Conservation (phyloP, 92 coral and sea anemone genomes). For the Bergia puertoricense region DNA sequence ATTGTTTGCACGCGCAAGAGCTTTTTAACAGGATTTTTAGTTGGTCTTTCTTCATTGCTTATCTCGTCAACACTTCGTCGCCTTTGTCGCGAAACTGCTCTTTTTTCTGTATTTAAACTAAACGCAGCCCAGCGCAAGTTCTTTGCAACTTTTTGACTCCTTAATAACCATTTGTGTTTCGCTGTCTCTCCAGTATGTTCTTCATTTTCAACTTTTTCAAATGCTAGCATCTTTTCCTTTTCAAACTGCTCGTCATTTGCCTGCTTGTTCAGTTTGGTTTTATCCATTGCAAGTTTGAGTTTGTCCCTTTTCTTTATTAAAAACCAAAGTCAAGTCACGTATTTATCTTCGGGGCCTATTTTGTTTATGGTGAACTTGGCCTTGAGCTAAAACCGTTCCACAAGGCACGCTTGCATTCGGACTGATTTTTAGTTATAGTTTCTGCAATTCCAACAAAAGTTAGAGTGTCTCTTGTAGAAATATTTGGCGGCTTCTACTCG, state of each 20-base stretch:
- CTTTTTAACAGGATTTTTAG: background rate
- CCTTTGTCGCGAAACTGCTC: slow-evolving; percentile 14
- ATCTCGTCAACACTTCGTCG: slow-evolving; percentile 26
- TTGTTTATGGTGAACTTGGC: background rate
- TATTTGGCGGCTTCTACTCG: background rate
- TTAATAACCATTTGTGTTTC: slow-evolving; percentile 25
- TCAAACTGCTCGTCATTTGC: background rate
- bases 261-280: background rate
- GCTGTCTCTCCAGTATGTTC: background rate
- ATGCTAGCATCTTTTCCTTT: background rate
- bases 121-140: background rate
- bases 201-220: background rate
- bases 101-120: slow-evolving; percentile 1
- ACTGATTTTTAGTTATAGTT: background rate
- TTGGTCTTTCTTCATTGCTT: background rate
- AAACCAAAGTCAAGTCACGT: slow-evolving; percentile 6
- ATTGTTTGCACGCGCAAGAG: slow-evolving; percentile 13
- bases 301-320: background rate
- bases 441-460: background rate
- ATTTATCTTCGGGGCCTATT: background rate
- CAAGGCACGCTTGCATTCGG: background rate
- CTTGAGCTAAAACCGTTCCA: background rate
- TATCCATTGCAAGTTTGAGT: background rate
- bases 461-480: background rate
- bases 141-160: slow-evolving; percentile 13